phyloP scores from a whole-genome alignment of 2,888 invertebrate species.

The Latrodectus elegans region DNA sequence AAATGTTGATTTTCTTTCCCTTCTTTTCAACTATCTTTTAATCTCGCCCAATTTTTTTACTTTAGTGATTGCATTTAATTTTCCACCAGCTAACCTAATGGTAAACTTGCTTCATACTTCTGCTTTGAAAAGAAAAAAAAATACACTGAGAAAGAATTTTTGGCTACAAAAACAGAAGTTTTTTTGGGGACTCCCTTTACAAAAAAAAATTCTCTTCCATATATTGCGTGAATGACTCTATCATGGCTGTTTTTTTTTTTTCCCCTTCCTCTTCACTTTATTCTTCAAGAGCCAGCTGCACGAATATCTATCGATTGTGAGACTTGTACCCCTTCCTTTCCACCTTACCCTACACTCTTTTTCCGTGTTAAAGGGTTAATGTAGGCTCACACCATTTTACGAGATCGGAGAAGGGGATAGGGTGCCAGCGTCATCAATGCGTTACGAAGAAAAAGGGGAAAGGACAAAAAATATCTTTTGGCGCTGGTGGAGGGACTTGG shows the following conservation, averaged over 20 bases:
- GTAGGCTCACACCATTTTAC: constrained; percentile 18
- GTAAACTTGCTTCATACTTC: constrained; percentile 6
- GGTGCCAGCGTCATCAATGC: constrained; percentile 40
- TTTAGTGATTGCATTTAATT: background rate
- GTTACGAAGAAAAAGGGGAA: constrained; percentile 24
- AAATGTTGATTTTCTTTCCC: background rate
- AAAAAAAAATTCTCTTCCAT: constrained; percentile 30
- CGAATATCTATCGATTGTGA: constrained; percentile 57
- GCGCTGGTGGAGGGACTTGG: constrained; percentile 22
- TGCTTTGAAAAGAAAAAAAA: constrained; percentile 6
- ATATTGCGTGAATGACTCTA: constrained; percentile 16
- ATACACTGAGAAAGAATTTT: constrained; percentile 14
- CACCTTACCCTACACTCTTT: constrained; percentile 30
- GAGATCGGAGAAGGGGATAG: constrained; percentile 20
- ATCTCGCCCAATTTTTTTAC: background rate
- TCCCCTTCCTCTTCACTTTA: constrained; percentile 22
- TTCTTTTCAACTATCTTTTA: background rate
- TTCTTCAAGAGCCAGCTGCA: constrained; percentile 45
- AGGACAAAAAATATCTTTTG: constrained; percentile 40
- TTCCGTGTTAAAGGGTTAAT: constrained; percentile 62
- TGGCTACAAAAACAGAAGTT: background rate
- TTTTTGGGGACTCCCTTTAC: constrained; percentile 12
- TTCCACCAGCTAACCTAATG: background rate
- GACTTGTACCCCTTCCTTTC: constrained; percentile 40
- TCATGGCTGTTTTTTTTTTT: background rate